Percentiles rank a stretch among this genome's conserved stretches.
These are phyloP conservation scores for Hylaeus anthracinus DNA, from an alignment of 1,140 invertebrate genomes.

Conservation along the genomic window DNA sequence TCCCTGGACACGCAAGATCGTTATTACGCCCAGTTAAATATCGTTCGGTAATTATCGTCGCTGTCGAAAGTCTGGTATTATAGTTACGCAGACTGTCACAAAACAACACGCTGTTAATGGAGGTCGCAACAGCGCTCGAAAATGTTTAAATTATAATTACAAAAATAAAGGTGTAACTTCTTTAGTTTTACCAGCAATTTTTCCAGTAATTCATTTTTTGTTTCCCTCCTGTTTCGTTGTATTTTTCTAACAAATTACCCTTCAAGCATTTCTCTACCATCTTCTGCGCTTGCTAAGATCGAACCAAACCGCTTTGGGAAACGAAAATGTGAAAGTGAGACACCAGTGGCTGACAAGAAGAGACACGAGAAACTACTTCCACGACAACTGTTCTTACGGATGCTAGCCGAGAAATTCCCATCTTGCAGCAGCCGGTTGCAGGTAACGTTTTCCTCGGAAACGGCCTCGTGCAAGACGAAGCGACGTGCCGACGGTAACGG, in stretches of 20 bases:
- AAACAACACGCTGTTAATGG: not conserved
- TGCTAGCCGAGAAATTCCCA: not conserved
- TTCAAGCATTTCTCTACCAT: too few species aligned
- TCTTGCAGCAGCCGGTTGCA: not conserved
- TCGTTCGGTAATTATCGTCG: conserved; percentile 69
- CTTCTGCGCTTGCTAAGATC: not conserved
- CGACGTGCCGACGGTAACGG: not conserved
- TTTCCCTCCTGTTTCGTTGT: too few species aligned
- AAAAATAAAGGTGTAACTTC: too few species aligned
- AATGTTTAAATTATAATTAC: not conserved
- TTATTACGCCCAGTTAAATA: conserved; percentile 66
- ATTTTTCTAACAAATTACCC: too few species aligned
- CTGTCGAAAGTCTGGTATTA: not conserved
- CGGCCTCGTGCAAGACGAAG: not conserved
- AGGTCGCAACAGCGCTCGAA: not conserved
- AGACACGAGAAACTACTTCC: conserved; percentile 18
- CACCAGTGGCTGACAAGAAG: not conserved
- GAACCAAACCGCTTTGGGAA: not conserved
- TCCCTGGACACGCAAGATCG: conserved; percentile 54
- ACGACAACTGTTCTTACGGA: conserved; percentile 17
- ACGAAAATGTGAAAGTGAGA: conserved; percentile 13
- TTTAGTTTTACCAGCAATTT: too few species aligned
- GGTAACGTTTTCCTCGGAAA: conserved; percentile 12
- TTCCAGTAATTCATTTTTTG: too few species aligned
- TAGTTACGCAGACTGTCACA: not conserved